Evolutionary conservation across 1,140 invertebrate species (phyloP).

Genomic region (Aphelenchoides fujianensis): DNA sequence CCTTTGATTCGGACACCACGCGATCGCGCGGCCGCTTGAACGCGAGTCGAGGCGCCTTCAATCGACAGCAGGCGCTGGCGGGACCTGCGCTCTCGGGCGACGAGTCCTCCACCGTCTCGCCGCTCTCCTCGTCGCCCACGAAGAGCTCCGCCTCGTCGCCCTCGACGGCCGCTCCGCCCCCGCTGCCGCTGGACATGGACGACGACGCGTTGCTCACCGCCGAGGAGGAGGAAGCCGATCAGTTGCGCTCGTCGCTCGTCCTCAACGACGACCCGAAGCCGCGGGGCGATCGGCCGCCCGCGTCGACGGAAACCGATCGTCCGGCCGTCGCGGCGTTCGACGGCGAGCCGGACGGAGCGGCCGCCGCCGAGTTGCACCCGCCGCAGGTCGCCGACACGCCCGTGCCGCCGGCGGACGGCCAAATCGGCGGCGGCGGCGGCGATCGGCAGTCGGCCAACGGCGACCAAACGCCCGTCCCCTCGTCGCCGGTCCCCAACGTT

Average conservation of each 20-base stretch:
- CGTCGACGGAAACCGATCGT: too few species aligned
- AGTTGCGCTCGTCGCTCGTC: neutral
- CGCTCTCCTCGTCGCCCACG: too few species aligned
- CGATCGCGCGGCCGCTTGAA: neutral
- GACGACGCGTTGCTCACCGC: constrained; percentile 21
- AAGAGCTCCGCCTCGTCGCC: too few species aligned
- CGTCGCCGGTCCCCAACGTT: constrained; percentile 25
- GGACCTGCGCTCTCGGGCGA: neutral
- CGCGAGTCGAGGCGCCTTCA: constrained; percentile 2
- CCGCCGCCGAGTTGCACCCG: neutral
- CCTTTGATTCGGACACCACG: too few species aligned
- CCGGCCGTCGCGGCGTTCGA: too few species aligned
- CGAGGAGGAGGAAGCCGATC: neutral
- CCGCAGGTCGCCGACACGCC: neutral
- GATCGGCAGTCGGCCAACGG: constrained; percentile 1
- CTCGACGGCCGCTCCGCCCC: too few species aligned
- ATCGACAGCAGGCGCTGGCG: constrained; percentile 22
- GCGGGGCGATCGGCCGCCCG: neutral
- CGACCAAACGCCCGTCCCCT: constrained; percentile 57
- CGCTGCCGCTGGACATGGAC: constrained; percentile 20
- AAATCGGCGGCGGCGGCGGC: neutral
- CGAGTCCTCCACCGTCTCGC: constrained; percentile 17
- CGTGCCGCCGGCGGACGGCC: neutral
- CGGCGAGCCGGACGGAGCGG: neutral
- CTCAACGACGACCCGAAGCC: neutral